These are phyloP conservation scores for Palythoa heliodiscus DNA, from an alignment of 92 coral and sea anemone species.

Conservation along the genomic window DNA sequence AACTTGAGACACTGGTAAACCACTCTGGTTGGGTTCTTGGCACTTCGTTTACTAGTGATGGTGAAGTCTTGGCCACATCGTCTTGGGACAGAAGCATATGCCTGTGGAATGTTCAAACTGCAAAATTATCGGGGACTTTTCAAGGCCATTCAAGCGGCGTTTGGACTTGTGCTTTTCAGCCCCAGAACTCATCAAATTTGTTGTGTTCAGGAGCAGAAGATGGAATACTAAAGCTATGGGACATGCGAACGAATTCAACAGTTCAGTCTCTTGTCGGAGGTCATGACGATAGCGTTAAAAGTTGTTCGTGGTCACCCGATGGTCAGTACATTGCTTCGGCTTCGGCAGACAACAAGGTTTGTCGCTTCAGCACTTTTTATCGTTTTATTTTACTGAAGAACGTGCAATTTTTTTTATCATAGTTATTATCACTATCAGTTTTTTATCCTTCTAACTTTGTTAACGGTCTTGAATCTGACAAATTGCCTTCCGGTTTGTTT, in stretches of 20 bases:
- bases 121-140: conserved; percentile 56
- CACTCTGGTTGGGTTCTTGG: conserved; percentile 91
- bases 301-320: conserved; percentile 91
- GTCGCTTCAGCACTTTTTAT: conserved; percentile 7
- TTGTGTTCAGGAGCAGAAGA: conserved; percentile 98
- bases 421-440: neutral
- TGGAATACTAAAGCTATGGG: conserved; percentile 94
- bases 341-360: conserved; percentile 90
- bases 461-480: neutral
- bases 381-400: neutral
- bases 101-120: conserved; percentile 79
- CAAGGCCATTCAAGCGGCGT: conserved; percentile 93
- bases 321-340: conserved; percentile 89
- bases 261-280: conserved; percentile 90
- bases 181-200: conserved; percentile 55
- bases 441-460: neutral
- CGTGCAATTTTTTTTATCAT: neutral
- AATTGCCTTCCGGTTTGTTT: conserved; percentile 29
- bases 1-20: conserved; percentile 54
- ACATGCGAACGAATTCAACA: conserved; percentile 70
- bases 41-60: conserved; percentile 80
- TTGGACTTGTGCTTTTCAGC: conserved; percentile 91
- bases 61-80: conserved; percentile 77
- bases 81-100: conserved; percentile 87
- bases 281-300: conserved; percentile 88